phyloP scores from a whole-genome alignment of 2,888 invertebrate species.

The Synergus laeviventris region DNA sequence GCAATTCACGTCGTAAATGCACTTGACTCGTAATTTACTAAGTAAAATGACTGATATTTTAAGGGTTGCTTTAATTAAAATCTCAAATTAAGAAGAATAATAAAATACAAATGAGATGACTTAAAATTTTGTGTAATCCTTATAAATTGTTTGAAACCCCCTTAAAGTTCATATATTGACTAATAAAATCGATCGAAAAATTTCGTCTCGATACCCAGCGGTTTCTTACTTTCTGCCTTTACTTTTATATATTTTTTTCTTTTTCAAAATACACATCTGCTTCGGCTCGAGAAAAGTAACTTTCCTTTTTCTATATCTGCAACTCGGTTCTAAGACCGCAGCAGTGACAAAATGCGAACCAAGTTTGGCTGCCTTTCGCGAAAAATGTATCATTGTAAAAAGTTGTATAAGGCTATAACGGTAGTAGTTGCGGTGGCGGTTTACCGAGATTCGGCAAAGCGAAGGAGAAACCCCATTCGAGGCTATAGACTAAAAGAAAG shows the following conservation, averaged over 20 bases:
- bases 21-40: slow-evolving; percentile 8
- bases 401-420: slow-evolving; percentile 56
- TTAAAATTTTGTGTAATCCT: no score
- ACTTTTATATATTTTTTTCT: neutral
- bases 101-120: no score
- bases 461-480: slow-evolving; percentile 45
- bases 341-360: slow-evolving; percentile 56
- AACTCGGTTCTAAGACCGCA: slow-evolving; percentile 50
- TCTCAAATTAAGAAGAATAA: neutral
- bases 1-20: slow-evolving; percentile 24
- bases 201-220: no score
- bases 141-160: no score
- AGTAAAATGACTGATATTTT: neutral
- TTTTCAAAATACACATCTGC: slow-evolving; percentile 51
- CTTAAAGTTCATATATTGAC: no score
- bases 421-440: slow-evolving; percentile 41
- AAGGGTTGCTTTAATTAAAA: neutral
- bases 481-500: slow-evolving; percentile 37
- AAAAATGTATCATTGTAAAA: slow-evolving; percentile 68
- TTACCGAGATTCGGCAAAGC: slow-evolving; percentile 50
- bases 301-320: slow-evolving; percentile 51
- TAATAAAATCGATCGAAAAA: no score
- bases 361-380: slow-evolving; percentile 64
- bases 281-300: slow-evolving; percentile 60
- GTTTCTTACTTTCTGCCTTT: neutral